These are phyloP conservation scores for Cynaeus angustus DNA, from an alignment of 2,888 invertebrate genomes.

Conservation along the genomic window DNA sequence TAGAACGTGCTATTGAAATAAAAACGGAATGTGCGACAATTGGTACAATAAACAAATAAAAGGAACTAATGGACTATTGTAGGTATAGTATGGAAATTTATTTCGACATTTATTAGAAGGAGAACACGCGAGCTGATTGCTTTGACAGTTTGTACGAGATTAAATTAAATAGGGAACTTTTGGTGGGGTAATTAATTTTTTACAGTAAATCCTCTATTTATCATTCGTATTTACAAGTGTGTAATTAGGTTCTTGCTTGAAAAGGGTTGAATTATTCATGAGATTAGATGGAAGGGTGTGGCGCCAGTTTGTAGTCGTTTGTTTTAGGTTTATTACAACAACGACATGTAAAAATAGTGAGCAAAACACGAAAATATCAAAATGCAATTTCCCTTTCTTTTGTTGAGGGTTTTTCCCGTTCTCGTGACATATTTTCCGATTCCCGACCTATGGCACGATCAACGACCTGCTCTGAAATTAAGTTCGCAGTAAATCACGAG, in stretches of 20 bases:
- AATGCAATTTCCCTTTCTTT: background rate
- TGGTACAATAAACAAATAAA: constrained; percentile 20
- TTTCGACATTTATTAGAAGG: background rate
- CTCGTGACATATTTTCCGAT: background rate
- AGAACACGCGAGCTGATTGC: constrained; percentile 22
- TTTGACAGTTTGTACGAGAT: constrained; percentile 18
- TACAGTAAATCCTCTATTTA: constrained; percentile 17
- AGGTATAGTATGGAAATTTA: constrained; percentile 5
- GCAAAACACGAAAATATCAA: background rate
- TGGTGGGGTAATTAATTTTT: constrained; percentile 19
- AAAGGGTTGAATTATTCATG: constrained; percentile 27
- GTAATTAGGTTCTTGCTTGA: constrained; percentile 30
- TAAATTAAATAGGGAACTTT: constrained; percentile 9
- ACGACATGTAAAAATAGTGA: too few species aligned
- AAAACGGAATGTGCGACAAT: constrained; percentile 18
- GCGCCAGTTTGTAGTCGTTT: constrained; percentile 12
- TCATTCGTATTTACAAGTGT: constrained; percentile 28
- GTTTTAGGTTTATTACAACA: background rate
- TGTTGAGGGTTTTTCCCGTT: background rate
- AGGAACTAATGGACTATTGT: constrained; percentile 5
- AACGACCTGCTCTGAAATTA: constrained; percentile 4
- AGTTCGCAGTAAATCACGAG: background rate
- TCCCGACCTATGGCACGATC: constrained; percentile 14
- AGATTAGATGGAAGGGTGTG: constrained; percentile 21
- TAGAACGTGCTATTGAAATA: background rate